These are phyloP conservation scores for Apistogramma diplotaenia DNA, from an alignment of 2,113 vertebrate genomes.

Conservation along the genomic window DNA sequence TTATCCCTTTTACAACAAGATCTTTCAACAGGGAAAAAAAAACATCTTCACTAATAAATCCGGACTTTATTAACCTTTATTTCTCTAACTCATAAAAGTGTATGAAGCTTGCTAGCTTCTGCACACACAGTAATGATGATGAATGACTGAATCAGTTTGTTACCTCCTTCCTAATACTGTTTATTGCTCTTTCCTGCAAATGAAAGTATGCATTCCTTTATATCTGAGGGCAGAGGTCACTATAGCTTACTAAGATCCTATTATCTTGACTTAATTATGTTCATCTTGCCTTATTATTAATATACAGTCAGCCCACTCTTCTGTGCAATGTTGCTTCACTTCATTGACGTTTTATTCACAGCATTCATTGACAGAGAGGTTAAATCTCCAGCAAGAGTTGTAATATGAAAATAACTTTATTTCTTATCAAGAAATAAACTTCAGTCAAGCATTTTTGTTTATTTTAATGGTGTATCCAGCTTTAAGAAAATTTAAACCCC, in stretches of 20 bases:
- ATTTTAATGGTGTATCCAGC: too few species aligned
- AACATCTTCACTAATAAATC: background rate
- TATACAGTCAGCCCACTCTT: too few species aligned
- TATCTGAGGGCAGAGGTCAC: background rate
- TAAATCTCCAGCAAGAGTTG: too few species aligned
- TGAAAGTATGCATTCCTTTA: background rate
- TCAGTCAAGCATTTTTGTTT: too few species aligned
- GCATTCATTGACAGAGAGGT: too few species aligned
- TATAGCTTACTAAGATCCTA: background rate
- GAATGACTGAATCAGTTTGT: background rate
- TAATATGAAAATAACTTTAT: too few species aligned
- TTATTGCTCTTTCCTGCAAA: background rate
- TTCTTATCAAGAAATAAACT: too few species aligned
- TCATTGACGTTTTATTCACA: too few species aligned
- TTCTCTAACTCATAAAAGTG: constrained; percentile 1
- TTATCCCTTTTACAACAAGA: background rate
- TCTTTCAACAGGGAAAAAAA: background rate
- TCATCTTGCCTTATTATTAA: background rate
- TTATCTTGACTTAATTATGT: background rate
- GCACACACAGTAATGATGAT: background rate
- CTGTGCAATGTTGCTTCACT: too few species aligned
- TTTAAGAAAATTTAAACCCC: too few species aligned
- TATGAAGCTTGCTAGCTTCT: background rate
- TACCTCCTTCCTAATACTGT: background rate
- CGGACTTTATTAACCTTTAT: background rate